Evolutionary conservation across 2,113 vertebrate species (phyloP).

Genomic region (Thunnus thynnus): DNA sequence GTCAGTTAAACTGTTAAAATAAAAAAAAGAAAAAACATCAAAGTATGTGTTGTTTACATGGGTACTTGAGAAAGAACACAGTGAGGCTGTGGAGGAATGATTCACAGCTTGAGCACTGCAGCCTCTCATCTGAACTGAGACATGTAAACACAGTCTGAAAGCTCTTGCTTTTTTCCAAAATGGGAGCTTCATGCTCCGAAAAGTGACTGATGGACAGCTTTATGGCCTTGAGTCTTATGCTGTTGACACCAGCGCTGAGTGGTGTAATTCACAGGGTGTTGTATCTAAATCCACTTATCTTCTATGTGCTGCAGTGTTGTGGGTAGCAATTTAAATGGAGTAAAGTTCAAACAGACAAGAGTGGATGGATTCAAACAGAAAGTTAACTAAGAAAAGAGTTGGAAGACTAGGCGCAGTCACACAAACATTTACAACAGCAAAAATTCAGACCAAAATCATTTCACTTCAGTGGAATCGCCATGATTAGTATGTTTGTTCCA

Average conservation of each 20-base stretch:
- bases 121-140: slow-evolving; percentile 35
- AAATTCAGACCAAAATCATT: too few relatives aligned
- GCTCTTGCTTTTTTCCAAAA: slow-evolving; percentile 44
- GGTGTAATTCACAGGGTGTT: slow-evolving; percentile 23
- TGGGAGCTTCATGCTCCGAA: slow-evolving; percentile 16
- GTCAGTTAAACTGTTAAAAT: slow-evolving; percentile 4
- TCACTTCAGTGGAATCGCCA: too few relatives aligned
- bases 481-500: too few relatives aligned
- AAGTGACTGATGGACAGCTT: slow-evolving; percentile 26
- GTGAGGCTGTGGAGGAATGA: slow-evolving; percentile 42
- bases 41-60: slow-evolving; percentile 44
- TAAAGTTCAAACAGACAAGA: neutral
- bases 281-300: neutral
- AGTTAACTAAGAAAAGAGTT: too few relatives aligned
- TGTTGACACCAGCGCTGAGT: slow-evolving; percentile 26
- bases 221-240: slow-evolving; percentile 9
- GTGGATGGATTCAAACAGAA: neutral
- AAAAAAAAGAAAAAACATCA: slow-evolving; percentile 20
- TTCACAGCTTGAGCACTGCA: slow-evolving; percentile 4
- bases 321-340: neutral
- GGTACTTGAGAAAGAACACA: slow-evolving; percentile 30
- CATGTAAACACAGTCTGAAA: slow-evolving; percentile 64
- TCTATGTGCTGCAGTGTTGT: neutral
- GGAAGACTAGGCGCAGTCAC: too few relatives aligned
- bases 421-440: too few relatives aligned